Conservation (phyloP, 2,888 invertebrate genomes). For the Tiphia femorata region DNA sequence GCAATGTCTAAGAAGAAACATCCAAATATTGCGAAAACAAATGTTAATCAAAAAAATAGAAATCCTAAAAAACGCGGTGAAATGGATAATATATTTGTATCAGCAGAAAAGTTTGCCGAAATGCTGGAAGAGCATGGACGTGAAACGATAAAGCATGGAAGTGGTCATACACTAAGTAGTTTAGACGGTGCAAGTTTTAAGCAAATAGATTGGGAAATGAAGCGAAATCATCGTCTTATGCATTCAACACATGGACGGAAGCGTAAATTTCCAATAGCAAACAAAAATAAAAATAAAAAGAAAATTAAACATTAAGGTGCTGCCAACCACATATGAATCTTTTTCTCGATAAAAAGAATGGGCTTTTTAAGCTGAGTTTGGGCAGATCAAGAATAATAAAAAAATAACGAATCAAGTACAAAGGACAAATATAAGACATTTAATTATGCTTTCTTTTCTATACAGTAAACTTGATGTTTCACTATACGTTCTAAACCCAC, state of each 20-base stretch:
- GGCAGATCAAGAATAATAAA: neutral
- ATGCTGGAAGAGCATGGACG: conserved; percentile 87
- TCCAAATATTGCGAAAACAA: conserved; percentile 39
- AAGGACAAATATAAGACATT: neutral
- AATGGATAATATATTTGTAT: conserved; percentile 76
- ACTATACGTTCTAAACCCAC: too few species aligned
- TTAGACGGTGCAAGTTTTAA: conserved; percentile 83
- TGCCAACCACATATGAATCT: too few species aligned
- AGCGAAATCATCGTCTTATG: conserved; percentile 68
- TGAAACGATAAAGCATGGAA: conserved; percentile 72
- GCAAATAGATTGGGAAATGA: conserved; percentile 87
- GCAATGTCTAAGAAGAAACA: conserved; percentile 41
- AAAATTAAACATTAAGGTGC: conserved; percentile 47
- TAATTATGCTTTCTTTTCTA: neutral
- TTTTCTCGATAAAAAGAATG: conserved; percentile 11
- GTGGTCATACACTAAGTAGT: conserved; percentile 79
- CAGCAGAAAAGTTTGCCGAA: conserved; percentile 90
- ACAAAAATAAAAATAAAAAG: conserved; percentile 32
- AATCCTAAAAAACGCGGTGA: conserved; percentile 26
- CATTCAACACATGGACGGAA: conserved; percentile 30
- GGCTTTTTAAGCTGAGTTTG: neutral
- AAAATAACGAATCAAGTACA: neutral
- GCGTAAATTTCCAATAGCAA: conserved; percentile 16
- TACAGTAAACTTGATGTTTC: neutral
- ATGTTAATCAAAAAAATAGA: neutral